Evolutionary conservation across 2,888 invertebrate genomes (phyloP), one percentile per base, ranked within the genome.

Genomic region (Oeneis ivallda): DNA sequence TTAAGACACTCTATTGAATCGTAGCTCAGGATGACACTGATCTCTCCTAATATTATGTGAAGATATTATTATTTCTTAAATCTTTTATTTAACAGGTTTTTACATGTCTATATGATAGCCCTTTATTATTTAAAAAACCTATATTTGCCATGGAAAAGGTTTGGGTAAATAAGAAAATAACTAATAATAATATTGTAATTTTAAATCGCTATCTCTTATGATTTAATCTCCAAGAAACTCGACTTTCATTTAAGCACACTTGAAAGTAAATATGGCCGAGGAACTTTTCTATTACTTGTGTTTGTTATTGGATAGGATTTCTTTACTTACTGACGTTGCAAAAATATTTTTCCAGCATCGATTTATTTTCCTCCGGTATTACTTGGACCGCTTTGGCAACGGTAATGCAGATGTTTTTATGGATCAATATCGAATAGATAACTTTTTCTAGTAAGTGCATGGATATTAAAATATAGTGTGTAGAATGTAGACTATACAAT

Each of bases 221-320:
- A 49, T 56, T 52, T 57, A 26, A 15, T 8, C 49, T 8, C n/a
- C 10, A 57, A 32, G 37, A 41, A 61, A 67, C 56, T 61, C 60
- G 72, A 79, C 77, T 83, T 83, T 84, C 82, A 83, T 86, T 85
- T 84, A 80, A 77, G 68, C 69, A 68, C 68, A 71, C 71, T 69
- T 68, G 69, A 79, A 78, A 85, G 84, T 82, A 84, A 86, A 86
- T 81, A 84, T 79, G 76, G 74, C 72, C 72, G 76, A 74, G 78
- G 78, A 81, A 82, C 79, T 82, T 85, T 84, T 81, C 81, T 82
- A 83, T 85, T 84, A 83, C 80, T 76, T 74, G 76, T 81, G 77
- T 83, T 83, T 81, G 78, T 79, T 75, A 81, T 80, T 69, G 68
- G 66, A 64, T 62, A 65, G 54, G 58, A 67, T 78, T 79, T 76